Percentiles rank a stretch among this genome's conserved stretches.
Evolutionary conservation across 2,797 vertebrate species (phyloP).

Genomic region (Falco berigora): DNA sequence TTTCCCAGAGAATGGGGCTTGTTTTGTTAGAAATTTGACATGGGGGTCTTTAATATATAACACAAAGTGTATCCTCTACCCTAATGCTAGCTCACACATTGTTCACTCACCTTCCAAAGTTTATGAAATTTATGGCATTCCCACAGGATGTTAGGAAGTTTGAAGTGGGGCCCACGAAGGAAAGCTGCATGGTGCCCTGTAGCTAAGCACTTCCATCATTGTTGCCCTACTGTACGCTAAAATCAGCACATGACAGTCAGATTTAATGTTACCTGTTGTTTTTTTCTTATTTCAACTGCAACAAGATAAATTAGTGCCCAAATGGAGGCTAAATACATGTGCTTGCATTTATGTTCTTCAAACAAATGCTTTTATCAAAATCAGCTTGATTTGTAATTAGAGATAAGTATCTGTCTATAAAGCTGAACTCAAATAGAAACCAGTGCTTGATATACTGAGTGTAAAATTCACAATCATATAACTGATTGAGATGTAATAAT

Average conservation of each 20-base stretch:
- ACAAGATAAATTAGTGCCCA: neutral
- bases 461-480: neutral
- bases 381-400: neutral
- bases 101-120: neutral
- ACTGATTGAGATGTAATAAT: neutral
- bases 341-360: neutral
- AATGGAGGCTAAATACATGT: neutral
- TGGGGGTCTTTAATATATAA: neutral
- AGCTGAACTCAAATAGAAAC: neutral
- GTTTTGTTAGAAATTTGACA: neutral
- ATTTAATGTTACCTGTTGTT: neutral
- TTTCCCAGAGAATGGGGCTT: neutral
- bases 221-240: neutral
- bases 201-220: neutral
- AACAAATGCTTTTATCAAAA: neutral
- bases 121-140: neutral
- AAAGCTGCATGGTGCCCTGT: neutral
- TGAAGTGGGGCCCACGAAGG: neutral
- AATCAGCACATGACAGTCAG: neutral
- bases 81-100: accelerated
- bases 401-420: neutral
- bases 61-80: neutral
- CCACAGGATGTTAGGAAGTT: neutral
- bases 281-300: neutral
- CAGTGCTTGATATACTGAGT: neutral